Percentiles rank a stretch among this genome's conserved stretches.
phyloP scores from a whole-genome alignment of 2,888 invertebrate genomes.

The Branchipolynoe longqiensis region DNA sequence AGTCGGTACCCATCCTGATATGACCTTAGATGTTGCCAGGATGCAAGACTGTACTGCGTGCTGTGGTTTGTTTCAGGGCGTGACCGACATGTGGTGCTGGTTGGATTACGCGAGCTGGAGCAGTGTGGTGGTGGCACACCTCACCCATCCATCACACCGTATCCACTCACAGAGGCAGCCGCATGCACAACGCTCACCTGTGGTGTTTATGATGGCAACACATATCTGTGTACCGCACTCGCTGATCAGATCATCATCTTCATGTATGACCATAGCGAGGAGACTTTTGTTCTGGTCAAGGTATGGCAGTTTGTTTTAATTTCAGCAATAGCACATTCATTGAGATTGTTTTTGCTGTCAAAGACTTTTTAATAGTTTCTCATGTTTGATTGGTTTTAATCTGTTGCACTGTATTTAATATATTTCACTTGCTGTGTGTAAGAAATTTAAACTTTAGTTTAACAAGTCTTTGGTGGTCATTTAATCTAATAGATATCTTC shows the following conservation, averaged over 20 bases:
- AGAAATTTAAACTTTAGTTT: too few relatives aligned
- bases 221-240: slow-evolving; percentile 81
- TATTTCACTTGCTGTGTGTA: too few relatives aligned
- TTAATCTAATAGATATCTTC: too few relatives aligned
- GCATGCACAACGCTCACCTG: slow-evolving; percentile 82
- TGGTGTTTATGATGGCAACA: slow-evolving; percentile 71
- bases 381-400: too few relatives aligned
- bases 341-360: not conserved
- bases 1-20: too few relatives aligned
- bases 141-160: slow-evolving; percentile 76
- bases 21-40: too few relatives aligned
- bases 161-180: slow-evolving; percentile 74
- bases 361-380: too few relatives aligned
- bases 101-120: slow-evolving; percentile 31
- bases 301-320: not conserved
- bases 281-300: slow-evolving; percentile 78
- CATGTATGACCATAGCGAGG: slow-evolving; percentile 84
- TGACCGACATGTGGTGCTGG: slow-evolving; percentile 59
- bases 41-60: too few relatives aligned
- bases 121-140: not conserved
- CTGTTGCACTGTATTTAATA: too few relatives aligned
- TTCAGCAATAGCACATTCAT: not conserved
- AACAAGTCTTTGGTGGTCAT: too few relatives aligned
- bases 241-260: slow-evolving; percentile 81
- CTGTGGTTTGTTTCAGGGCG: slow-evolving; percentile 59